Conservation (phyloP, 2,797 vertebrate species). For the Xenopus petersii region DNA sequence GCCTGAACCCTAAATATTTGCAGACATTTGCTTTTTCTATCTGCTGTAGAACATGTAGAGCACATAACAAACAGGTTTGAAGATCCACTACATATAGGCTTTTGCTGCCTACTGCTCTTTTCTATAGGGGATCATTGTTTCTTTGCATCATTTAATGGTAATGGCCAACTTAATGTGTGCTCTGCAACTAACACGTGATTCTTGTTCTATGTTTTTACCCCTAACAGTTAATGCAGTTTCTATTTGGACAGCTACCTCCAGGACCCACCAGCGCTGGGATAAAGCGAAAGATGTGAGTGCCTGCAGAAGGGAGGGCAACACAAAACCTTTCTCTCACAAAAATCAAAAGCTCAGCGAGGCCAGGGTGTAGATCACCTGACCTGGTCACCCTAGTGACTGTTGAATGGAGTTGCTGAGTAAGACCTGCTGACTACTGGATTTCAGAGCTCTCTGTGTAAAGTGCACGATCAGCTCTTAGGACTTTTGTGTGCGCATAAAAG, state of each 20-base stretch:
- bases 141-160: neutral
- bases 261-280: constrained; percentile 77
- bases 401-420: constrained; percentile 91
- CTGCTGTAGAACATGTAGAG: too few species aligned
- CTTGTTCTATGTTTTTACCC: constrained; percentile 55
- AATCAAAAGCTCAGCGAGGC: constrained; percentile 68
- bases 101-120: neutral
- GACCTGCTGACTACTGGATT: constrained; percentile 71
- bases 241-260: constrained; percentile 93
- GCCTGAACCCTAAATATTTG: too few species aligned
- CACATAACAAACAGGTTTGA: too few species aligned
- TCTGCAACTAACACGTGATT: constrained; percentile 51
- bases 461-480: constrained; percentile 61
- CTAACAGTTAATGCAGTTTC: constrained; percentile 96
- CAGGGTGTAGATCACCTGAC: constrained; percentile 74
- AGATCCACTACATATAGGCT: neutral
- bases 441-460: constrained; percentile 48
- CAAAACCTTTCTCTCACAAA: constrained; percentile 56
- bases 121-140: neutral
- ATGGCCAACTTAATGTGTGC: neutral
- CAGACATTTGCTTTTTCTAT: too few species aligned
- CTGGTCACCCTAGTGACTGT: constrained; percentile 57
- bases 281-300: constrained; percentile 95
- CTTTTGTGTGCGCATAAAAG: constrained; percentile 38
- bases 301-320: constrained; percentile 7